Conservation (phyloP, 2,797 vertebrate species). For the Syndactyla subalaris region DNA sequence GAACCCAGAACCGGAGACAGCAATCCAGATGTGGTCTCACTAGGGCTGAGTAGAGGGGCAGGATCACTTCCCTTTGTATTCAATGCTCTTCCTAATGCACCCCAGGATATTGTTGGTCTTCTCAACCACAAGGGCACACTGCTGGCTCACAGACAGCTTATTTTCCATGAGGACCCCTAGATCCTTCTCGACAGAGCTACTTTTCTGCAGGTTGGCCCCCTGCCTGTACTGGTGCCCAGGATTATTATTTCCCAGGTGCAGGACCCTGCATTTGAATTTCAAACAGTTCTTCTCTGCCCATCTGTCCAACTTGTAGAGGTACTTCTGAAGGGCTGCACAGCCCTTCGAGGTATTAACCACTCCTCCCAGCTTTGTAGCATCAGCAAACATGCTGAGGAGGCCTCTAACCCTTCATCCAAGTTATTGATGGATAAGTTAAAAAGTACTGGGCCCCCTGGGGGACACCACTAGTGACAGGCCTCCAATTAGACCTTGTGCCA, state of each 20-base stretch:
- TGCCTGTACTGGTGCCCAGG: fast-evolving
- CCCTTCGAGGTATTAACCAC: fast-evolving
- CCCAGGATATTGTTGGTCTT: fast-evolving
- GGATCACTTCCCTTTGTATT: background rate
- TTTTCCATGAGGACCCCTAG: fast-evolving
- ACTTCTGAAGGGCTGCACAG: background rate
- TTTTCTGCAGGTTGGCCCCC: fast-evolving
- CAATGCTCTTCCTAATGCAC: background rate
- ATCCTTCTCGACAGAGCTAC: fast-evolving
- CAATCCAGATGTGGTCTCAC: background rate
- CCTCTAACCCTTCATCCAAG: background rate
- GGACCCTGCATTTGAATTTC: background rate
- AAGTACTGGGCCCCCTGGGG: background rate
- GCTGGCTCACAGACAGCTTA: no score
- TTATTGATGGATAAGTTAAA: background rate
- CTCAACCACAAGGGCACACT: background rate
- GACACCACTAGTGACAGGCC: background rate
- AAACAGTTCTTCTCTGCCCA: fast-evolving
- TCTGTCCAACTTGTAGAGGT: background rate
- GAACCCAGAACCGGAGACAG: background rate
- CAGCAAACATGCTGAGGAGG: background rate
- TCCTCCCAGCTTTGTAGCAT: background rate
- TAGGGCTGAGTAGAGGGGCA: background rate
- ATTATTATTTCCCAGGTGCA: background rate
- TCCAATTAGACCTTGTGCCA: background rate